These are phyloP conservation scores for Henricia sp. DNA, from an alignment of 53 echinoderm and acorn worm species.

Conservation along the genomic window DNA sequence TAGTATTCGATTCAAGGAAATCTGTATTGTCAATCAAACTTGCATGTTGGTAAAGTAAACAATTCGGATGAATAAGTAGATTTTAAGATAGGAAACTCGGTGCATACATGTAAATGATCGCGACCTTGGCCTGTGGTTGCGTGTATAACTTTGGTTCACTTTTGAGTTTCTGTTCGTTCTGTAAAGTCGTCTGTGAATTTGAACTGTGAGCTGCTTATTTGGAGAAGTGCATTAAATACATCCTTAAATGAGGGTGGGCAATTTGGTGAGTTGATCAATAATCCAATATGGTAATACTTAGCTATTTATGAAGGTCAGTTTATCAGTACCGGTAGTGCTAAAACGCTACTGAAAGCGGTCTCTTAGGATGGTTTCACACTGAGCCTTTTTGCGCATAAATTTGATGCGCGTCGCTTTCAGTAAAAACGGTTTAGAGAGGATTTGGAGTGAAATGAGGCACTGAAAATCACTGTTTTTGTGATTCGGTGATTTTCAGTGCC, in stretches of 20 bases:
- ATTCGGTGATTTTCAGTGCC: too few species aligned
- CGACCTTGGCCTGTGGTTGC: not conserved
- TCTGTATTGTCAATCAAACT: not conserved
- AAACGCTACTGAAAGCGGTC: too few species aligned
- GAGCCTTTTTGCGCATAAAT: too few species aligned
- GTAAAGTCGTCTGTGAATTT: conserved; percentile 3
- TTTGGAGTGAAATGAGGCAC: too few species aligned
- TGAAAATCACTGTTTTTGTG: too few species aligned
- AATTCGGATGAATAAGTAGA: not conserved
- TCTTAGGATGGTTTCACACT: not conserved
- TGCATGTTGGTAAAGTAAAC: conserved; percentile 15
- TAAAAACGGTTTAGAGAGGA: too few species aligned
- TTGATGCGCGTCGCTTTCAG: too few species aligned
- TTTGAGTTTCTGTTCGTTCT: too few species aligned
- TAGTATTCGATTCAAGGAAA: not conserved
- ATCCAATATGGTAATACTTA: not conserved
- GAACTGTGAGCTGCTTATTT: not conserved
- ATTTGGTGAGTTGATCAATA: not conserved
- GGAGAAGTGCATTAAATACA: not conserved
- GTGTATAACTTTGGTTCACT: too few species aligned
- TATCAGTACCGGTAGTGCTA: too few species aligned
- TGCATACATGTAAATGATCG: not conserved
- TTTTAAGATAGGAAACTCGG: too few species aligned
- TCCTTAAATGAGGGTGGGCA: not conserved
- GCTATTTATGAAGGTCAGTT: too few species aligned